These are phyloP conservation scores for Urocolius indicus DNA, from an alignment of 2,113 vertebrate genomes.

Conservation along the genomic window DNA sequence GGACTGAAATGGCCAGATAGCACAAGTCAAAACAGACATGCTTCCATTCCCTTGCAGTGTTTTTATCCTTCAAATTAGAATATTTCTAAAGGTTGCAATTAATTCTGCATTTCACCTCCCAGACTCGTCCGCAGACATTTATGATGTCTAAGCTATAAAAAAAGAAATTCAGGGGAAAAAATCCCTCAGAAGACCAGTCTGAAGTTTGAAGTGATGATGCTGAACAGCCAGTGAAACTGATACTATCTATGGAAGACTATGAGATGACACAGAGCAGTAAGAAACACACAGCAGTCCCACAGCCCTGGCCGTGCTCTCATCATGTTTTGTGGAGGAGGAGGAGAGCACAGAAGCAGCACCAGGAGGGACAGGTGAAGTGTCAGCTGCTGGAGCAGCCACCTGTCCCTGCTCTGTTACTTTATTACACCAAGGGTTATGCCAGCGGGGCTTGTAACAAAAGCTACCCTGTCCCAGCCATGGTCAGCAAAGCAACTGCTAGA, in stretches of 20 bases:
- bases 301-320: not conserved
- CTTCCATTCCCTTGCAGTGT: not conserved
- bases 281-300: not conserved
- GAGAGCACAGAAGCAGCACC: not conserved
- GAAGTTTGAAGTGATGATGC: not conserved
- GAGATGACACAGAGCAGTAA: not conserved
- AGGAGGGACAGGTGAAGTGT: not conserved
- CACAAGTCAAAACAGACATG: not conserved
- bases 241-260: not conserved
- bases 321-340: fast-evolving
- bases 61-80: not conserved
- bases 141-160: not conserved
- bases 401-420: not conserved
- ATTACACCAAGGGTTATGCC: not conserved
- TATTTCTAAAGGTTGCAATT: not conserved
- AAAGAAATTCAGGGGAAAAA: not conserved
- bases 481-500: conserved; percentile 26
- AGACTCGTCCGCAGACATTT: not conserved
- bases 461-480: not conserved
- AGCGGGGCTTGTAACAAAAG: not conserved
- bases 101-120: not conserved
- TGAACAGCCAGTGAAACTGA: not conserved
- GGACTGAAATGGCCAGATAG: not conserved
- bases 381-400: not conserved
- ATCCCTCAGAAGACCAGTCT: not conserved